Percentiles rank a stretch among this genome's conserved stretches.
Evolutionary conservation across 2,797 vertebrate species (phyloP).

Genomic region (Centroberyx gerrardi): DNA sequence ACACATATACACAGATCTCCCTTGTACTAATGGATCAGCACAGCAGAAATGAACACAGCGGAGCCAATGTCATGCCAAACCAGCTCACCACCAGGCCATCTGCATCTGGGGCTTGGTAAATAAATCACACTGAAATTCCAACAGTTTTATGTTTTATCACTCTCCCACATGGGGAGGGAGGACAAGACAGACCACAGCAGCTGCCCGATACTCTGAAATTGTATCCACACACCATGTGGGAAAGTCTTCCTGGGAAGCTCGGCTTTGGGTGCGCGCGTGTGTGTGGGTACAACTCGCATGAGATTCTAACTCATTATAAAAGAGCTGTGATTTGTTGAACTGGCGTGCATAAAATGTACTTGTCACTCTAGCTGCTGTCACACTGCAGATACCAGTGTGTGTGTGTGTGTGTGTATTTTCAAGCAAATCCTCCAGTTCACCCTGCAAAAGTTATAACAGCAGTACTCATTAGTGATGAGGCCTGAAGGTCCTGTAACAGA

Average conservation of each 20-base stretch:
- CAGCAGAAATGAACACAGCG: neutral
- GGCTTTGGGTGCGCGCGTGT: neutral
- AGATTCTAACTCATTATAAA: neutral
- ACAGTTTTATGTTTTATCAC: slow-evolving; percentile 56
- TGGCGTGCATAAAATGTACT: neutral
- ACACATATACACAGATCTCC: neutral
- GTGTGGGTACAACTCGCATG: neutral
- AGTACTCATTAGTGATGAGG: neutral
- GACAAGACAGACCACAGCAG: slow-evolving; percentile 35
- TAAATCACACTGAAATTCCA: slow-evolving; percentile 17
- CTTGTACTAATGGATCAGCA: neutral
- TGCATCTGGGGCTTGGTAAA: slow-evolving; percentile 14
- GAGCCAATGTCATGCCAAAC: neutral
- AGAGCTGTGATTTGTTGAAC: slow-evolving; percentile 20
- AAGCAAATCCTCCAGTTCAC: neutral
- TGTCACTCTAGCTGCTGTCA: neutral
- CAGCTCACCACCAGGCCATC: neutral
- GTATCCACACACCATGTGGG: slow-evolving; percentile 30
- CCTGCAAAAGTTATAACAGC: neutral
- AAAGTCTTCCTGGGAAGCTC: neutral
- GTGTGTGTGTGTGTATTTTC: neutral
- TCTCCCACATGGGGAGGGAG: slow-evolving; percentile 18
- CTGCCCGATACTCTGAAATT: slow-evolving; percentile 53
- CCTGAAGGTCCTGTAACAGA: neutral
- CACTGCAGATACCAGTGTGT: slow-evolving; percentile 6